Percentiles rank a stretch among this genome's conserved stretches.
Evolutionary conservation across 37 sponge, comb jelly and placozoan species (phyloP).

Genomic region (Diacarnus erythraeanus): DNA sequence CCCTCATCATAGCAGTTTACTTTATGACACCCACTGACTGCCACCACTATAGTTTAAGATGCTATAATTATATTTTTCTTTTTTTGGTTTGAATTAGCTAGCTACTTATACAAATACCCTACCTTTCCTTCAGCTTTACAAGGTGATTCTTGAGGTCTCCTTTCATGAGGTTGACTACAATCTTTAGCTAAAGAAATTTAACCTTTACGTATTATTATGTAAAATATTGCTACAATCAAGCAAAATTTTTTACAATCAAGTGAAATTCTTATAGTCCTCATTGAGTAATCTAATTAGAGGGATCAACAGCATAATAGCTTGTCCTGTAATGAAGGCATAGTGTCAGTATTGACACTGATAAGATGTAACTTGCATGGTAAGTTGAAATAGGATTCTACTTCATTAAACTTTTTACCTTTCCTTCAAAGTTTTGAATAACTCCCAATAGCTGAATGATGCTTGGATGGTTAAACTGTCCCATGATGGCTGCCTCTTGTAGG

Average conservation of each 20-base stretch:
- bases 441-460: constrained; percentile 32
- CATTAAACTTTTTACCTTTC: background rate
- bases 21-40: too few species aligned
- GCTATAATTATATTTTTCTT: too few species aligned
- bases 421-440: background rate
- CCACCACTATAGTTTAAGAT: too few species aligned
- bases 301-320: too few species aligned
- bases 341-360: too few species aligned
- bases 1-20: too few species aligned
- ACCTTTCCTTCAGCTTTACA: background rate
- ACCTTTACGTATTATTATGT: background rate
- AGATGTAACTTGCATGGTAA: background rate
- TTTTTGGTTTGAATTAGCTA: background rate
- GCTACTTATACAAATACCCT: background rate
- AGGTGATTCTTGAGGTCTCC: constrained; percentile 2
- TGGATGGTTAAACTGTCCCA: constrained; percentile 56
- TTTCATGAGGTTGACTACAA: constrained; percentile 6
- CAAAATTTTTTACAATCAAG: too few species aligned
- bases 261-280: too few species aligned
- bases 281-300: too few species aligned
- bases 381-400: background rate
- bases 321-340: background rate
- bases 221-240: too few species aligned
- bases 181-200: background rate
- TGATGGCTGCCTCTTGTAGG: constrained; percentile 63